phyloP scores from a whole-genome alignment of 2,113 vertebrate species.

The Nothobranchius kuhntae region DNA sequence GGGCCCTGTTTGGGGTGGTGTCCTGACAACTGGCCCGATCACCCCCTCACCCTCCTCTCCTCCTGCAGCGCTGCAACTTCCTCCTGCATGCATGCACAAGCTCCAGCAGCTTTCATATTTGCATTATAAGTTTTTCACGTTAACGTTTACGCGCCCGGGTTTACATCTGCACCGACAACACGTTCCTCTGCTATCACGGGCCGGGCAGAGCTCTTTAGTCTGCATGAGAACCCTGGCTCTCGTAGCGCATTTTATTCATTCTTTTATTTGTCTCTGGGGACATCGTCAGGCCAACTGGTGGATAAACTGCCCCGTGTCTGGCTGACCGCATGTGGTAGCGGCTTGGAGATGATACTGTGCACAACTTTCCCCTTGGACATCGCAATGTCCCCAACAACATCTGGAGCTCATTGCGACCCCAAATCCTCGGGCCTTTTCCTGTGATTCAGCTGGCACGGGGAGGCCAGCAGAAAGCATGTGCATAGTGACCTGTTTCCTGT shows the following conservation, averaged over 20 bases:
- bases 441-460: conserved; percentile 60
- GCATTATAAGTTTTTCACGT: conserved; percentile 63
- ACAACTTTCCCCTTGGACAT: conserved; percentile 57
- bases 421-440: conserved; percentile 61
- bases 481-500: conserved; percentile 64
- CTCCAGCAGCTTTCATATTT: conserved; percentile 30
- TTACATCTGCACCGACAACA: conserved; percentile 44
- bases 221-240: conserved; percentile 41
- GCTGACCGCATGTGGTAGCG: conserved; percentile 60
- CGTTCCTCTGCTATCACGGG: conserved; percentile 19
- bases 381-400: conserved; percentile 69
- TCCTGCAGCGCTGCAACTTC: conserved; percentile 33
- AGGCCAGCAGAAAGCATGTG: conserved; percentile 38
- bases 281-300: conserved; percentile 43
- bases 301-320: conserved; percentile 36
- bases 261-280: conserved; percentile 41
- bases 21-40: conserved; percentile 74
- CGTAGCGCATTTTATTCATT: conserved; percentile 22
- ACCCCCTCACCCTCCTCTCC: conserved; percentile 29
- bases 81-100: conserved; percentile 31
- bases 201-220: conserved; percentile 6
- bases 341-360: conserved; percentile 58
- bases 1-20: conserved; percentile 75
- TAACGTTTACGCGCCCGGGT: conserved; percentile 49
- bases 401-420: conserved; percentile 67